Percentiles rank a stretch among this genome's conserved stretches.
phyloP scores from a whole-genome alignment of 2,113 vertebrate species.

The Cottus gobio region DNA sequence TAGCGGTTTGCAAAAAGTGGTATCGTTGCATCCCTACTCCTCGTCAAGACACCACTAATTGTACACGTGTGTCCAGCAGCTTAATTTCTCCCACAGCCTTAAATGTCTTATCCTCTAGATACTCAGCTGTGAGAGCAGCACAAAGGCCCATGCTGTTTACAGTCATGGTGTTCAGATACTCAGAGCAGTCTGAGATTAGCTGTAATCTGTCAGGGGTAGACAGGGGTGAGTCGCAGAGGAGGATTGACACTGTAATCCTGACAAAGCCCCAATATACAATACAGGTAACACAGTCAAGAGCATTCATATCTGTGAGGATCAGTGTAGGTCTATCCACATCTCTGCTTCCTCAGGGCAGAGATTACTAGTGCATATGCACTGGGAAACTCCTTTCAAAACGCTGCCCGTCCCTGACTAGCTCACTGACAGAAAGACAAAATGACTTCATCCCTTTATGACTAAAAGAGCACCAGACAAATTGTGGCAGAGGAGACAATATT shows the following conservation, averaged over 20 bases:
- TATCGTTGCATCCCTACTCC: too few species aligned
- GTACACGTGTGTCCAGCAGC: conserved; percentile 10
- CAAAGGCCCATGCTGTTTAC: conserved; percentile 15
- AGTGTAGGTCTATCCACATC: conserved; percentile 8
- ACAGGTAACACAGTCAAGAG: conserved; percentile 25
- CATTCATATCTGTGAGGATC: conserved; percentile 42
- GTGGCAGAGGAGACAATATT: background rate
- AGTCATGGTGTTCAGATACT: conserved; percentile 23
- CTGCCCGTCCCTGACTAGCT: background rate
- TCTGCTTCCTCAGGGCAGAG: background rate
- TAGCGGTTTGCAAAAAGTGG: too few species aligned
- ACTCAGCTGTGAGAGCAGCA: conserved; percentile 1
- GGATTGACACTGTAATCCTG: conserved; percentile 68
- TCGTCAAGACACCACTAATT: conserved; percentile 3
- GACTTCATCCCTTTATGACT: background rate
- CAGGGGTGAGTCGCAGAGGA: conserved; percentile 57
- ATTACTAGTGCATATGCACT: background rate
- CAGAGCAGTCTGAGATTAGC: conserved; percentile 68
- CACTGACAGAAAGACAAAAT: background rate
- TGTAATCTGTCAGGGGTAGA: conserved; percentile 67
- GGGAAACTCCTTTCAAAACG: background rate
- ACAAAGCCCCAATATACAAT: conserved; percentile 50
- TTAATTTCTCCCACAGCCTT: background rate
- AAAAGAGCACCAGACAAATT: background rate
- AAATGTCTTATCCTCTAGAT: background rate